A percentile compares a stretch with the other conserved stretches of the same genome.
Conservation (phyloP, 1,140 invertebrate species). For the Colletes latitarsis region DNA sequence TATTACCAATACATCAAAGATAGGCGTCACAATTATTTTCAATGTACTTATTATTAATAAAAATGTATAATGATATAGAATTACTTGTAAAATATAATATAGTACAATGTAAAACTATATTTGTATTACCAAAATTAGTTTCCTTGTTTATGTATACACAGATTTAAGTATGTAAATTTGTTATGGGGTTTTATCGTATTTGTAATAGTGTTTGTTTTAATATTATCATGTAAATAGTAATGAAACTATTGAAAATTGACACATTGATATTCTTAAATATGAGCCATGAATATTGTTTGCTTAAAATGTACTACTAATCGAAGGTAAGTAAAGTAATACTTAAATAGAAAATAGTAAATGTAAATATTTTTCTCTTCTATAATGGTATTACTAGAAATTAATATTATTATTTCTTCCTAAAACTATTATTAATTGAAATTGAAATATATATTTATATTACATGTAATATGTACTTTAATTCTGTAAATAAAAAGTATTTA, state of each 20-base stretch:
- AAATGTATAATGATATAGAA: slow-evolving; percentile 39
- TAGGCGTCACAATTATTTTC: slow-evolving; percentile 38
- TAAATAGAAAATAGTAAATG: slow-evolving; percentile 22
- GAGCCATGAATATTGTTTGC: background rate
- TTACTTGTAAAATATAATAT: slow-evolving; percentile 24
- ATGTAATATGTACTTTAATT: background rate
- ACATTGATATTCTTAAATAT: slow-evolving; percentile 16
- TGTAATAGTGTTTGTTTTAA: slow-evolving; percentile 33
- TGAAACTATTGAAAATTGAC: slow-evolving; percentile 40
- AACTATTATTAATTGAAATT: background rate
- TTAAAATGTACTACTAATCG: slow-evolving; percentile 16
- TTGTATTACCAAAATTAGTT: slow-evolving; percentile 42
- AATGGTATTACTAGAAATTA: background rate
- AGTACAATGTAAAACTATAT: slow-evolving; percentile 40
- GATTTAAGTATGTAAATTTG: slow-evolving; percentile 48
- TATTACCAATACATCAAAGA: slow-evolving; percentile 43
- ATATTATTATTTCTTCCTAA: background rate
- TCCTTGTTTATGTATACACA: slow-evolving; percentile 35
- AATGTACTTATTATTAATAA: slow-evolving; percentile 36
- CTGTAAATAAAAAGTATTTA: slow-evolving; percentile 10
- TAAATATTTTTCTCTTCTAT: background rate
- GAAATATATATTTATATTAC: background rate
- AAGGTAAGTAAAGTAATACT: slow-evolving; percentile 30
- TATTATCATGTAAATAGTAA: slow-evolving; percentile 31
- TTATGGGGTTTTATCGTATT: slow-evolving; percentile 52